Evolutionary conservation across 2,113 vertebrate species (phyloP), one percentile per base, ranked within the genome.

Genomic region (Nerophis ophidion): DNA sequence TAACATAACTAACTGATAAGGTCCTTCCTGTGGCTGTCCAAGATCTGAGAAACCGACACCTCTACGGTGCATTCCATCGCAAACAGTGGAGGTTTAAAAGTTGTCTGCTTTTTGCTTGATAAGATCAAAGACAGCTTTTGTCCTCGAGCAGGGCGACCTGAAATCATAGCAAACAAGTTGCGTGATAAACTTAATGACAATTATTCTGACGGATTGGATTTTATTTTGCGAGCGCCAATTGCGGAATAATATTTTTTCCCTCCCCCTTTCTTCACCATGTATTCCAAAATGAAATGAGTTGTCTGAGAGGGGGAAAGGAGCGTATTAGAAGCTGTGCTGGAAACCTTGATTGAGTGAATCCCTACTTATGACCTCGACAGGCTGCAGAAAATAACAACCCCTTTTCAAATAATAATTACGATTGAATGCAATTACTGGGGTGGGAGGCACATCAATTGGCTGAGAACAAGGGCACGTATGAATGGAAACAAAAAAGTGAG

Each of bases 281-380:
- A 77, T 85, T 82, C 87, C 76, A 79, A 72, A 76, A 75, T 66
- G 61, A 86, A 87, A 87, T 86, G 65, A 85, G 80, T 79, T 85
- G 74, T 85, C 74, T 48, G 46, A 63, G 65, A 73, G 76, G 78
- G 16, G 76, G 74, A 67, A 70, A 72, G 66, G 79, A 60, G 38
- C 62, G 58, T 58, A 75, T 74, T 57, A 65, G 46, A 71, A 40
- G 38, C 72, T 63, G 40, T 73, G 70, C 64, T 72, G 73, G 82
- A 82, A 84, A 84, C 83, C 81, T 81, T 80, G 81, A 86, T 86
- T 71, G 86, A 88, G 84, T 86, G 66, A 50, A 81, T 84, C 84
- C 77, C 84, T 88, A 87, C 84, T 86, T 87, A 88, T 84, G 82
- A 81, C 76, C 36, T 73, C 77, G 84, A 84, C 81, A 76, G 71